A percentile compares a stretch with the other conserved stretches of the same genome.
Conservation (phyloP, 2,113 vertebrate species). For the Gymnorhina tibicen region DNA sequence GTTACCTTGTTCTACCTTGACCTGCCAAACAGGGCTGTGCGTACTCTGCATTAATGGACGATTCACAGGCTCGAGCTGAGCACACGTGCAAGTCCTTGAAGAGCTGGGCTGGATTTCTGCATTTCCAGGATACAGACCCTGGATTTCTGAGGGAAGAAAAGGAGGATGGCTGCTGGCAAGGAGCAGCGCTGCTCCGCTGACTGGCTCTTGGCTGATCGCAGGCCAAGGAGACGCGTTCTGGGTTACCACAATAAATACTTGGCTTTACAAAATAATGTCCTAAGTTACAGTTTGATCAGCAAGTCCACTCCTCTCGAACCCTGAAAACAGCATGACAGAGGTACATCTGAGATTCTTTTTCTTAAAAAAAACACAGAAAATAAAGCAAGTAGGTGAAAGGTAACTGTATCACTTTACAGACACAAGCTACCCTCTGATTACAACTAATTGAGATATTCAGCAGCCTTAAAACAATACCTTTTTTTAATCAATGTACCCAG, state of each 20-base stretch:
- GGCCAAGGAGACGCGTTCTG: background rate
- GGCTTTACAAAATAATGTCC: background rate
- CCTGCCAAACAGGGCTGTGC: background rate
- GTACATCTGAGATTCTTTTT: background rate
- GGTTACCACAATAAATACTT: background rate
- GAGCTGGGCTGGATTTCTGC: background rate
- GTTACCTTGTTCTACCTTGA: background rate
- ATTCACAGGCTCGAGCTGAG: background rate
- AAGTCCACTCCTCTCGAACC: background rate
- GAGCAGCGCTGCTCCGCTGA: background rate
- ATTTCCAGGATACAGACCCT: background rate
- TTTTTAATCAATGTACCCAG: conserved; percentile 55
- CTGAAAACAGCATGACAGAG: background rate
- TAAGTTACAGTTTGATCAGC: background rate
- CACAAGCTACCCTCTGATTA: background rate
- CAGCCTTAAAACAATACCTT: conserved; percentile 53
- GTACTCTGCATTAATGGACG: fast-evolving
- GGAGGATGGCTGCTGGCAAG: background rate
- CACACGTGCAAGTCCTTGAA: background rate
- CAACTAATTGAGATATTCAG: conserved; percentile 38
- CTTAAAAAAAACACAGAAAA: background rate
- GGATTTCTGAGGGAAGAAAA: background rate
- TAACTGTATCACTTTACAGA: conserved; percentile 19
- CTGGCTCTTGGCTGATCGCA: fast-evolving
- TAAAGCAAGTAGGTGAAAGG: conserved; percentile 15